Base-by-base conservation (phyloP, 1,140 invertebrate species). In the Calliopsis andreniformis region DNA sequence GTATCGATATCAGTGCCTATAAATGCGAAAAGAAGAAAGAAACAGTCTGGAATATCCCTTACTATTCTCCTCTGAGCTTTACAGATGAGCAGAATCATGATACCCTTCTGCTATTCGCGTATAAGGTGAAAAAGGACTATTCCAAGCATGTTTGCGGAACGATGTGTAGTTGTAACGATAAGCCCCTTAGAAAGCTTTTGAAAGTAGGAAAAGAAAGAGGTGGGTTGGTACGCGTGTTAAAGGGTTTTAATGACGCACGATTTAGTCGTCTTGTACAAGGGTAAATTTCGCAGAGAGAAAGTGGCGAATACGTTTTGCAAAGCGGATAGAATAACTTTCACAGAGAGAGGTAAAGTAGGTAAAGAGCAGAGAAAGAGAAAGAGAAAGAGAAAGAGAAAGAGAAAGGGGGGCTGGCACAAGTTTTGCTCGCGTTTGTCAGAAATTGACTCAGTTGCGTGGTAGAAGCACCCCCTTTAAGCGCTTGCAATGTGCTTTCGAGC, bases 341-440 rank as follows among this genome's bases (percentile, higher is more conserved):
- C 6, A 12, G 20, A 39, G 23, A 64, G 30, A 32, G 28, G 18
- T 2, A n/a, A 5, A 20, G 28, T 16, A 14, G 14, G 30, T 10
- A 3, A 39, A n/a, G 10, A 18, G 55, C 25, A 28, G 55, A 8
- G 25, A 20, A 18, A 23, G 39, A 20, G 20, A 5, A 39, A 42
- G 25, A 20, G 23, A 42, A 7, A 5, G 7, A 39, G n/a, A 59
- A 20, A 39, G 32, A 39, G 16, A 16, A 61, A 25, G 12, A 56
- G 28, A n/a, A 4, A 30, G 3, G 28, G 3, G n/a, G 39, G 35
- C 8, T 7, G 10, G 43, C 6, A 25, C 30, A 43, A 45, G 32
- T 58, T 58, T 55, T 30, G 14, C 14, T 35, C 7, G 30, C 18
- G 70, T 72, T 55, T 45, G 61, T 43, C 28, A 25, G 49, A 32